Conservation (phyloP, 1,140 invertebrate genomes). For the Meloidogyne floridensis region DNA sequence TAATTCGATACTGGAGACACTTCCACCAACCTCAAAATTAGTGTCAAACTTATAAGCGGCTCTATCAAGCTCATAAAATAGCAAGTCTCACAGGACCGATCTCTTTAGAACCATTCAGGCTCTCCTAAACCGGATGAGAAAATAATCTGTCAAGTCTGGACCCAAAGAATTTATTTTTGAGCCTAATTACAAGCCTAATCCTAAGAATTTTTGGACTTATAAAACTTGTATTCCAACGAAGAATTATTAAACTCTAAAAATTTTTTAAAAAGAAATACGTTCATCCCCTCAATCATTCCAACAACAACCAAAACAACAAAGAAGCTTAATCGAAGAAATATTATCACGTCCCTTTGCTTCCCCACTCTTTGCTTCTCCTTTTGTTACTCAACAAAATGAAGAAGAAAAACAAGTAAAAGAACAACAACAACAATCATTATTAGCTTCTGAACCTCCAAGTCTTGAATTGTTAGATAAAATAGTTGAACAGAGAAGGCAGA, state of each 20-base stretch:
- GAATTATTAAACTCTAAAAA: neutral
- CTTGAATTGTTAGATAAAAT: conserved; percentile 28
- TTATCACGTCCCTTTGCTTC: neutral
- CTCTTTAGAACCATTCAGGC: too few species aligned
- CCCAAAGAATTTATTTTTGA: too few species aligned
- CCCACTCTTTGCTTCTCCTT: neutral
- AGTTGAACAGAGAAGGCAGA: conserved; percentile 23
- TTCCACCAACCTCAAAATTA: too few species aligned
- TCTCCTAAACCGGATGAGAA: too few species aligned
- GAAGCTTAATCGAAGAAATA: conserved; percentile 1
- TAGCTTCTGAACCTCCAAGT: conserved; percentile 18
- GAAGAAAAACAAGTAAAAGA: neutral
- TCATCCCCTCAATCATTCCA: neutral
- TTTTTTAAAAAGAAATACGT: neutral
- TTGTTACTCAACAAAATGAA: conserved; percentile 7
- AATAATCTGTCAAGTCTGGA: too few species aligned
- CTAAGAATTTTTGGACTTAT: too few species aligned
- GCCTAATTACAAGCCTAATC: too few species aligned
- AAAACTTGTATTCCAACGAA: too few species aligned
- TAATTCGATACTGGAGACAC: too few species aligned
- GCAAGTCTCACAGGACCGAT: too few species aligned
- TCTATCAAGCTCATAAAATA: too few species aligned
- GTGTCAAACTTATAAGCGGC: too few species aligned
- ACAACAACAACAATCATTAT: neutral
- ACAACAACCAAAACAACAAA: conserved; percentile 22